These are phyloP conservation scores for Chironomus tepperi DNA, from an alignment of 1,140 invertebrate species.

Conservation along the genomic window DNA sequence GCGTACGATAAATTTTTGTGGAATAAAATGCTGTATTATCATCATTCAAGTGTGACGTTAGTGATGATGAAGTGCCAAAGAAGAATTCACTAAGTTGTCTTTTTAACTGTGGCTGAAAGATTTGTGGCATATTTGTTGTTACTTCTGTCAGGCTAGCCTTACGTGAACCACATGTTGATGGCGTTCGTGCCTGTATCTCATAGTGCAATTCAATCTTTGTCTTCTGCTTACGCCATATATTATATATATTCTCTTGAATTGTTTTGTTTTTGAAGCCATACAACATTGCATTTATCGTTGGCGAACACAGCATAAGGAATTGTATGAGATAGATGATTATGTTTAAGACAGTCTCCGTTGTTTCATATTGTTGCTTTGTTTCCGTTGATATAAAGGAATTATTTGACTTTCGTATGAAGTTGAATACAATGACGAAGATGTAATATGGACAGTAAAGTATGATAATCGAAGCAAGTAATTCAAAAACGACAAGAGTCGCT, in stretches of 20 bases:
- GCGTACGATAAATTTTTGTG: background rate
- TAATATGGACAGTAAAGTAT: slow-evolving; percentile 67
- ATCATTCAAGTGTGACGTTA: background rate
- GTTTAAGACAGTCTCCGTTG: background rate
- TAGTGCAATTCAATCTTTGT: slow-evolving; percentile 68
- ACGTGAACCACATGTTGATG: slow-evolving; percentile 62
- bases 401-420: slow-evolving; percentile 19
- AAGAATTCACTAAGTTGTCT: background rate
- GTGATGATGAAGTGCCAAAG: background rate
- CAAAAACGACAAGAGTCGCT: background rate
- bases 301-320: slow-evolving; percentile 53
- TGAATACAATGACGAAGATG: slow-evolving; percentile 48
- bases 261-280: slow-evolving; percentile 68
- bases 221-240: slow-evolving; percentile 71
- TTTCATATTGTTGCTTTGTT: background rate
- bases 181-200: slow-evolving; percentile 67
- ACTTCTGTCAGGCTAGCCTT: slow-evolving; percentile 52
- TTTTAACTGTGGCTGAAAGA: background rate
- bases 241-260: slow-evolving; percentile 59
- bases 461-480: slow-evolving; percentile 57
- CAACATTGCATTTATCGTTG: slow-evolving; percentile 62
- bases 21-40: background rate
- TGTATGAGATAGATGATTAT: slow-evolving; percentile 12
- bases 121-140: slow-evolving; percentile 9
- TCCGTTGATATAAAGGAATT: background rate